Evolutionary conservation across 1,140 invertebrate species (phyloP).

Genomic region (Scylla paramamosain): DNA sequence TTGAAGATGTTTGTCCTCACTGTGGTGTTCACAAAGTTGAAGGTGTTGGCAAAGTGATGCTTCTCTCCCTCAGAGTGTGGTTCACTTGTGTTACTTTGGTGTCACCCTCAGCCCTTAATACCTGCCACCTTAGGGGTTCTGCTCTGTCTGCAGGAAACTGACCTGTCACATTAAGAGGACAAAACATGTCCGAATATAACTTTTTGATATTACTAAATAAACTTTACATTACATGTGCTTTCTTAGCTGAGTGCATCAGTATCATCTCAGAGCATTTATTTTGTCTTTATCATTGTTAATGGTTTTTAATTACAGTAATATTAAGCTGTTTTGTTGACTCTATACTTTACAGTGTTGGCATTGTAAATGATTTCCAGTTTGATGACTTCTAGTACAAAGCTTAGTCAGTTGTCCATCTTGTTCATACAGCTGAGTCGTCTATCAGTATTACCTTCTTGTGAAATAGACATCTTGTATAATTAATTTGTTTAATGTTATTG

Average conservation of each 20-base stretch:
- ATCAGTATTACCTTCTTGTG: background rate
- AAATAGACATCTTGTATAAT: background rate
- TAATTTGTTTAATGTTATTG: background rate
- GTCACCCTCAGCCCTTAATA: background rate
- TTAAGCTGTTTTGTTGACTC: too few relatives aligned
- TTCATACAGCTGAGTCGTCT: background rate
- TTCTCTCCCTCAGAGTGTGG: too few relatives aligned
- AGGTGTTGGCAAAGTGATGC: too few relatives aligned
- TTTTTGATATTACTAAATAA: background rate
- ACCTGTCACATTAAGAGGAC: background rate
- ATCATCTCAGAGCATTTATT: background rate
- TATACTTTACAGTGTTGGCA: background rate
- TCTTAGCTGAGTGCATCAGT: background rate
- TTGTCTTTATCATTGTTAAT: background rate
- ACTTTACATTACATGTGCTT: background rate
- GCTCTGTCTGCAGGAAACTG: background rate
- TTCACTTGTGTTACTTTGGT: too few relatives aligned
- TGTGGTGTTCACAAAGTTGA: too few relatives aligned
- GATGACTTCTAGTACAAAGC: background rate
- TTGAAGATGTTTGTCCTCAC: too few relatives aligned
- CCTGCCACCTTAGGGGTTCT: conserved; percentile 17
- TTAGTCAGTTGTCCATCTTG: background rate
- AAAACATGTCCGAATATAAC: background rate
- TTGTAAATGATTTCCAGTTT: background rate
- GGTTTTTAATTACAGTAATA: too few relatives aligned